Conservation (phyloP, 30 jellyfish, hydroid and myxozoan species). For the Chironex yamaguchii region DNA sequence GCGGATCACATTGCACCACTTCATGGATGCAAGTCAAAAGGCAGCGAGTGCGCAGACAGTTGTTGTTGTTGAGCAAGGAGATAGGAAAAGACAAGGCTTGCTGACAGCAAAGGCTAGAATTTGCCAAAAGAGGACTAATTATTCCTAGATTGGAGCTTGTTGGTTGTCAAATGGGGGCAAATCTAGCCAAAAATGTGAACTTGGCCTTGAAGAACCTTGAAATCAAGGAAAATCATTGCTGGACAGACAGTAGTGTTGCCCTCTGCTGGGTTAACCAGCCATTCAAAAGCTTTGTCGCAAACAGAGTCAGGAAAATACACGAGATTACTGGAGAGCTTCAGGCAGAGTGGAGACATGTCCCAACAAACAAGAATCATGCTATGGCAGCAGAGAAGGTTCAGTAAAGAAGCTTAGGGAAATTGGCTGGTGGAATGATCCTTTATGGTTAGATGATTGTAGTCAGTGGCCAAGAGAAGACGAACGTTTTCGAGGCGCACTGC, state of each 20-base stretch:
- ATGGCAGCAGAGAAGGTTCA: slow-evolving; percentile 17
- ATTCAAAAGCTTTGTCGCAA: slow-evolving; percentile 17
- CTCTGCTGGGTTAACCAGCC: slow-evolving; percentile 23
- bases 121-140: slow-evolving; percentile 44
- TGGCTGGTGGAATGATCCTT: slow-evolving; percentile 57
- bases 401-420: not conserved
- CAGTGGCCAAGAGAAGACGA: slow-evolving; percentile 27
- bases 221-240: slow-evolving; percentile 13
- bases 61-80: not conserved
- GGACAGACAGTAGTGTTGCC: slow-evolving; percentile 67
- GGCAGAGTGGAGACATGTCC: not conserved
- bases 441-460: slow-evolving; percentile 8
- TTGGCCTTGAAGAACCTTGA: slow-evolving; percentile 37
- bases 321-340: slow-evolving; percentile 13
- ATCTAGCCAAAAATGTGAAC: slow-evolving; percentile 41
- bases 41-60: slow-evolving; percentile 44
- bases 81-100: slow-evolving; percentile 25
- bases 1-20: slow-evolving; percentile 30
- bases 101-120: slow-evolving; percentile 54
- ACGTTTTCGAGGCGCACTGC: not conserved
- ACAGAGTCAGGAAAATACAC: slow-evolving; percentile 27
- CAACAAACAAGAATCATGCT: slow-evolving; percentile 10
- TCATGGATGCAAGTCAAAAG: slow-evolving; percentile 64
- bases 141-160: slow-evolving; percentile 57
- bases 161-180: slow-evolving; percentile 63